Percentiles rank a stretch among this genome's conserved stretches.
These are phyloP conservation scores for Periophthalmus modestus DNA, from an alignment of 2,113 vertebrate species.

Conservation along the genomic window DNA sequence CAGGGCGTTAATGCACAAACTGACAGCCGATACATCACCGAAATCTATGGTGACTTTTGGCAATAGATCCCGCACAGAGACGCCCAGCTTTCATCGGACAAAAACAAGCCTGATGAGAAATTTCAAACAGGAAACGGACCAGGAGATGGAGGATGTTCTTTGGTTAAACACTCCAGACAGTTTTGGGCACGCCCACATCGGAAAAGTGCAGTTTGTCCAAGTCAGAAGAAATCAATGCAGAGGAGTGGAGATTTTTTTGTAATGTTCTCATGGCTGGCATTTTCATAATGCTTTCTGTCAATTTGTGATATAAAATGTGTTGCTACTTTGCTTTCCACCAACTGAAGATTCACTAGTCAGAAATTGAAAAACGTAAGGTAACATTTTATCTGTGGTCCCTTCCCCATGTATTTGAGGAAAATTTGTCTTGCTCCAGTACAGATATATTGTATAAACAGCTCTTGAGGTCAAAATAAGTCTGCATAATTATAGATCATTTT, in stretches of 20 bases:
- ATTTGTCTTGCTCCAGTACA: no score
- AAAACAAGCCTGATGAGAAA: slow-evolving; percentile 28
- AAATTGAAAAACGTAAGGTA: background rate
- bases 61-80: slow-evolving; percentile 50
- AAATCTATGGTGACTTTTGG: slow-evolving; percentile 63
- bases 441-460: no score
- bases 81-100: slow-evolving; percentile 40
- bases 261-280: background rate
- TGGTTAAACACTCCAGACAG: slow-evolving; percentile 3
- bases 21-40: slow-evolving; percentile 69
- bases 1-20: slow-evolving; percentile 65
- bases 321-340: background rate
- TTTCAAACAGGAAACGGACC: slow-evolving; percentile 1
- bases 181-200: background rate
- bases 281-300: slow-evolving; percentile 4
- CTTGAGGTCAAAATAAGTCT: no score
- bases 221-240: background rate
- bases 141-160: background rate
- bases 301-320: background rate
- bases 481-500: no score
- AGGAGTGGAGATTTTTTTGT: background rate
- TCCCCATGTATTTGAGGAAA: no score
- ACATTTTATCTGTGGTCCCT: background rate
- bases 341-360: background rate
- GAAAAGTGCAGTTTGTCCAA: background rate